A percentile compares a stretch with the other conserved stretches of the same genome.
These are phyloP conservation scores for Dermochelys coriacea DNA, from an alignment of 2,797 vertebrate species.

Conservation along the genomic window DNA sequence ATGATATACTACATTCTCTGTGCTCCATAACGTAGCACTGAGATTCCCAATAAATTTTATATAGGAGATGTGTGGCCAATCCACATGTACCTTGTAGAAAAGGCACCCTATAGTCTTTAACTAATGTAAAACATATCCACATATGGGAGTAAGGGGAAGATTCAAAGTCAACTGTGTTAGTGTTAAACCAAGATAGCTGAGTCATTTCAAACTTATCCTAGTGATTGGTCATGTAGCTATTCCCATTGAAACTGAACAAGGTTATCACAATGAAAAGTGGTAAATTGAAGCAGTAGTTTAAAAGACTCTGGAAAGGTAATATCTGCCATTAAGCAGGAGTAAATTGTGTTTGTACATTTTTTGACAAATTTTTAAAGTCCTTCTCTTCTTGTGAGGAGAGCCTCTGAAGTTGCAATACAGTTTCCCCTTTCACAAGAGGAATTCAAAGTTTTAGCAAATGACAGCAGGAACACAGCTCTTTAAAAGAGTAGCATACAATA, in stretches of 20 bases:
- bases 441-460: slow-evolving; percentile 11
- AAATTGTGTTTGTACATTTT: background rate
- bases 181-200: slow-evolving; percentile 43
- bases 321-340: slow-evolving; percentile 29
- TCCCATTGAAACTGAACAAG: background rate
- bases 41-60: slow-evolving; percentile 45
- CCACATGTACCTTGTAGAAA: slow-evolving; percentile 43
- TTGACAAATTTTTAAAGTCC: background rate
- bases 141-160: slow-evolving; percentile 23
- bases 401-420: background rate
- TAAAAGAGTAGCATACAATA: background rate
- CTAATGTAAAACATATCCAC: slow-evolving; percentile 36
- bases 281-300: slow-evolving; percentile 2
- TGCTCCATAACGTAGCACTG: background rate
- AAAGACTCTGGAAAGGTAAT: slow-evolving; percentile 28
- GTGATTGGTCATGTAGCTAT: background rate
- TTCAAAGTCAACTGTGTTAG: background rate
- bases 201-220: background rate
- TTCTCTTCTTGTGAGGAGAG: slow-evolving; percentile 13
- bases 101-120: slow-evolving; percentile 37
- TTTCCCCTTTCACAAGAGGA: background rate
- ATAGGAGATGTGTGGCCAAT: slow-evolving; percentile 26
- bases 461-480: background rate
- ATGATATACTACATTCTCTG: slow-evolving; percentile 37
- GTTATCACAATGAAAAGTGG: background rate